A percentile compares a stretch with the other conserved stretches of the same genome.
Conservation (phyloP, 2,888 invertebrate genomes). For the Capitulum mitella region DNA sequence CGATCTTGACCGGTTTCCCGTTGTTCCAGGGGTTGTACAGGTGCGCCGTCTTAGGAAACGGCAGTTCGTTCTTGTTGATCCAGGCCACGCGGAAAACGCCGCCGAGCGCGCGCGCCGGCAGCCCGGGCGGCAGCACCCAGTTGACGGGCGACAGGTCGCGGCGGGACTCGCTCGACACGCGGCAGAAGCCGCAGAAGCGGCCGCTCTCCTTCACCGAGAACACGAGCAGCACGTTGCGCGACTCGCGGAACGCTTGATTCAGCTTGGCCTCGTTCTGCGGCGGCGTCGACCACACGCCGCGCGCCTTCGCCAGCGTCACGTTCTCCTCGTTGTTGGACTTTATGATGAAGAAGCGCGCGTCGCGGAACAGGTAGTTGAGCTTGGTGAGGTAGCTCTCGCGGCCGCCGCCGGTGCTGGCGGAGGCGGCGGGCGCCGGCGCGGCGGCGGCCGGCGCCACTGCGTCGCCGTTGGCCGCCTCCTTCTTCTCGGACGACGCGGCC, state of each 20-base stretch:
- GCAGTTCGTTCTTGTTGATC: slow-evolving; percentile 84
- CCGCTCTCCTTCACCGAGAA: slow-evolving; percentile 98
- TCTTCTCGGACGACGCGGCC: slow-evolving; percentile 11
- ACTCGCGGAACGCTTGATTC: slow-evolving; percentile 87
- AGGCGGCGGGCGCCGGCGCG: neutral
- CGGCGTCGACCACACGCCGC: slow-evolving; percentile 95
- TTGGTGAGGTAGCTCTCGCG: slow-evolving; percentile 46
- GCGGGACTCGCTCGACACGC: slow-evolving; percentile 78
- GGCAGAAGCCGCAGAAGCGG: slow-evolving; percentile 75
- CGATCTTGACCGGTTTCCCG: slow-evolving; percentile 96
- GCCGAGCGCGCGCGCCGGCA: slow-evolving; percentile 84
- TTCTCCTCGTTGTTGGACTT: slow-evolving; percentile 98
- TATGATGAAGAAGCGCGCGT: slow-evolving; percentile 89
- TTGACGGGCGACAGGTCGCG: slow-evolving; percentile 82
- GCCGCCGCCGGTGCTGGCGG: neutral
- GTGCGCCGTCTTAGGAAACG: slow-evolving; percentile 85
- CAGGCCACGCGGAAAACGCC: slow-evolving; percentile 96
- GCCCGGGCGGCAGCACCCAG: slow-evolving; percentile 89
- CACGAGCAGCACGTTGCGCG: slow-evolving; percentile 85
- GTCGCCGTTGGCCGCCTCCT: slow-evolving; percentile 26
- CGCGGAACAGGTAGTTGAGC: slow-evolving; percentile 87
- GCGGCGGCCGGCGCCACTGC: too few relatives aligned
- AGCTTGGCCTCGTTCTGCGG: slow-evolving; percentile 94
- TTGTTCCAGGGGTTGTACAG: slow-evolving; percentile 97
- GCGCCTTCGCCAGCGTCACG: slow-evolving; percentile 85